Percentiles rank a stretch among this genome's conserved stretches.
Evolutionary conservation across 92 coral and sea anemone genomes (phyloP).

Genomic region (Phenganax subtilis): DNA sequence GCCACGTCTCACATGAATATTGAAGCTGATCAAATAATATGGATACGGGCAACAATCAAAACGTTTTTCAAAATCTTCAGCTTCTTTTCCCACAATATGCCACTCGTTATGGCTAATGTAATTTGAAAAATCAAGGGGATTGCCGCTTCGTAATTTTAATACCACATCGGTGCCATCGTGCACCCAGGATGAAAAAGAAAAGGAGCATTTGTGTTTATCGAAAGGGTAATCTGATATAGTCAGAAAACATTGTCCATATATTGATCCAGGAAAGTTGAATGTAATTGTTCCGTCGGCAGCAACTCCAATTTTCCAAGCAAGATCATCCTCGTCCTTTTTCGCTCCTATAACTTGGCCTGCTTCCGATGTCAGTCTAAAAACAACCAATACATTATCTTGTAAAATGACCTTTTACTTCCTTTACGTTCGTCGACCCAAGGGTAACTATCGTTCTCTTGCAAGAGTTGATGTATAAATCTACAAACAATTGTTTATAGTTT

Average conservation of each 20-base stretch:
- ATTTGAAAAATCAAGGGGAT: slow-evolving; percentile 49
- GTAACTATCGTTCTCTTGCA: too few relatives aligned
- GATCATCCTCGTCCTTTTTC: slow-evolving; percentile 53
- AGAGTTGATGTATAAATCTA: too few relatives aligned
- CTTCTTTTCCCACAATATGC: slow-evolving; percentile 53
- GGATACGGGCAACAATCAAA: slow-evolving; percentile 30
- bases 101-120: slow-evolving; percentile 66
- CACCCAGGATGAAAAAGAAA: slow-evolving; percentile 72
- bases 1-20: slow-evolving; percentile 58
- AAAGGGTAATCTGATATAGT: slow-evolving; percentile 71
- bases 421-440: too few relatives aligned
- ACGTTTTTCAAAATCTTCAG: slow-evolving; percentile 24
- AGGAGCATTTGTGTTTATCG: slow-evolving; percentile 68
- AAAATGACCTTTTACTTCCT: too few relatives aligned
- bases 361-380: slow-evolving; percentile 37
- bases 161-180: slow-evolving; percentile 50
- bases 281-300: slow-evolving; percentile 44
- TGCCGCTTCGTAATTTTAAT: slow-evolving; percentile 33
- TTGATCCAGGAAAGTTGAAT: slow-evolving; percentile 60
- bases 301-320: slow-evolving; percentile 49
- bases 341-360: slow-evolving; percentile 60
- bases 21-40: slow-evolving; percentile 42
- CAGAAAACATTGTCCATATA: slow-evolving; percentile 61
- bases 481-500: too few relatives aligned
- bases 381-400: background rate